phyloP scores from a whole-genome alignment of 2,797 vertebrate genomes.

The Halcyon smyrnensis region DNA sequence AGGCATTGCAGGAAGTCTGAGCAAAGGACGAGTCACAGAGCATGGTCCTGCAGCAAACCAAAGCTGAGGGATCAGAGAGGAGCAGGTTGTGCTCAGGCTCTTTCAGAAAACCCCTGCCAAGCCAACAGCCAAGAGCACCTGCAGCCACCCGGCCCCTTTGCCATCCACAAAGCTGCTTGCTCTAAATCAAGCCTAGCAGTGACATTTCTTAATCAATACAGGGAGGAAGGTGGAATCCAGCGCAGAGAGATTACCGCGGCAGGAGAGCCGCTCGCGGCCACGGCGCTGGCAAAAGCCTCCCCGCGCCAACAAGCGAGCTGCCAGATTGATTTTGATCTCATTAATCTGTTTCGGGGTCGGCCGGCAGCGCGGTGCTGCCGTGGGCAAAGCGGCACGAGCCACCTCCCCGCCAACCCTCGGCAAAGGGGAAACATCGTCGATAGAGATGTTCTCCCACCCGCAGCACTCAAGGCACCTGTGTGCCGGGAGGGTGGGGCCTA shows the following conservation, averaged over 20 bases:
- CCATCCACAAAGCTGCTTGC: not conserved
- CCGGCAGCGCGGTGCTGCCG: not conserved
- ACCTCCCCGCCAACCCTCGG: not conserved
- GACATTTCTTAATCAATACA: constrained; percentile 30
- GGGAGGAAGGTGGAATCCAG: not conserved
- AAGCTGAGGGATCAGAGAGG: not conserved
- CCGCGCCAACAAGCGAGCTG: constrained; percentile 12
- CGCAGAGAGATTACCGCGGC: not conserved
- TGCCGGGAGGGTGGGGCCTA: not conserved
- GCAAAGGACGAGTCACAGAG: not conserved
- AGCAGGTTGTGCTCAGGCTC: not conserved
- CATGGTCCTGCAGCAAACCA: fast-evolving
- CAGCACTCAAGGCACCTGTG: not conserved
- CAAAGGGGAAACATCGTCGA: not conserved
- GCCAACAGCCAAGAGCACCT: not conserved
- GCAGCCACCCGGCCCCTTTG: not conserved
- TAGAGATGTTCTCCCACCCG: not conserved
- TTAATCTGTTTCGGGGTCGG: constrained; percentile 22
- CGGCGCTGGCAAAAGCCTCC: not conserved
- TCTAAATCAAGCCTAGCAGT: constrained; percentile 20
- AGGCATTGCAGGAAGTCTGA: not conserved
- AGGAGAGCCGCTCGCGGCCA: not conserved
- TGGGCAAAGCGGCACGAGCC: fast-evolving
- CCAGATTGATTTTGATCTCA: constrained; percentile 66
- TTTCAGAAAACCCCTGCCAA: not conserved